phyloP scores from a whole-genome alignment of 2,113 vertebrate species.

The Trochalopteron elliotii region DNA sequence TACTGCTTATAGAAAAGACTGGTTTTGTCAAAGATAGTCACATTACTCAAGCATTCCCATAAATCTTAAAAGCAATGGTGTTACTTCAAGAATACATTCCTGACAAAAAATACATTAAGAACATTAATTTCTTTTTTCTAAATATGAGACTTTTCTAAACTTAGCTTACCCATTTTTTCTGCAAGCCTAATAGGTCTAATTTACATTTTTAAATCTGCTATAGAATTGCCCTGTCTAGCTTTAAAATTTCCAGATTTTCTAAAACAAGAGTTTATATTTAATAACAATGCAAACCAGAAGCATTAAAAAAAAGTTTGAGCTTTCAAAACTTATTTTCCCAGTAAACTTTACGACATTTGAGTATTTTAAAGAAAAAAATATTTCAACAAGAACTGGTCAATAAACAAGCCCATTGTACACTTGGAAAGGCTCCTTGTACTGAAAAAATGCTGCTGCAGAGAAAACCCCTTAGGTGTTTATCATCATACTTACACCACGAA shows the following conservation, averaged over 20 bases:
- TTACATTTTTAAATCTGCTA: neutral
- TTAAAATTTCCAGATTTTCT: neutral
- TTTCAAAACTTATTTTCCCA: neutral
- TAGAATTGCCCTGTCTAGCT: neutral
- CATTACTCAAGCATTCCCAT: neutral
- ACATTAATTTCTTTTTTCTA: neutral
- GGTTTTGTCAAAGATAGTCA: neutral
- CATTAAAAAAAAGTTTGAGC: neutral
- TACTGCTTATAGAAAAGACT: rapidly evolving
- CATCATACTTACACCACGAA: constrained; percentile 88
- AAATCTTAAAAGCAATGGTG: rapidly evolving
- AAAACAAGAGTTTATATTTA: neutral
- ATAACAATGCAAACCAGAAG: neutral
- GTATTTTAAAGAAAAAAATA: neutral
- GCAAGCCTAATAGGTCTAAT: neutral
- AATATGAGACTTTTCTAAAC: neutral
- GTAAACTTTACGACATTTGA: neutral
- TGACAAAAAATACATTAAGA: rapidly evolving
- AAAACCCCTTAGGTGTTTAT: neutral
- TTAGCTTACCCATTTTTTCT: neutral
- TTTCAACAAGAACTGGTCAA: neutral
- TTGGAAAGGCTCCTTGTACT: neutral
- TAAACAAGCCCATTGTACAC: rapidly evolving
- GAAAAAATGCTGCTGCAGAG: neutral
- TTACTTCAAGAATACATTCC: neutral